Conservation (phyloP, 2,113 vertebrate species). For the Podiceps cristatus region DNA sequence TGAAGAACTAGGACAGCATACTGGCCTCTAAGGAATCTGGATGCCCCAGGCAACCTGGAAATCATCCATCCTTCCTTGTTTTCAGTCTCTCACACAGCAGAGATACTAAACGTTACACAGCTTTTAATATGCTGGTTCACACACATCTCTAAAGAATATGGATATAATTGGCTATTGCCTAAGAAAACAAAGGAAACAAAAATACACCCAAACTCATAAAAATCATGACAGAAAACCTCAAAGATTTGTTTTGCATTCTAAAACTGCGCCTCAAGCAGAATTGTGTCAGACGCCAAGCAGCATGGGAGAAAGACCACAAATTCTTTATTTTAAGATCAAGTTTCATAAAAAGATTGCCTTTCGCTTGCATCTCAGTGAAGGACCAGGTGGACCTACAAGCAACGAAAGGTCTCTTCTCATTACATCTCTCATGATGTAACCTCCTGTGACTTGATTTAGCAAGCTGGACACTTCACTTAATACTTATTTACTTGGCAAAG, state of each 20-base stretch:
- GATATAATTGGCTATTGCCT: neutral
- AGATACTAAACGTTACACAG: conserved; percentile 23
- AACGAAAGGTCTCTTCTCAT: neutral
- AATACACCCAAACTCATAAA: neutral
- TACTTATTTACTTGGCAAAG: neutral
- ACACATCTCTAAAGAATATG: neutral
- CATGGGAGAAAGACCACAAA: neutral
- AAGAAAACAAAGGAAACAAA: conserved; percentile 12
- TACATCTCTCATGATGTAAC: neutral
- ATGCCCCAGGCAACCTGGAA: conserved; percentile 42
- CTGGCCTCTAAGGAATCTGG: neutral
- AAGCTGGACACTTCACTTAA: neutral
- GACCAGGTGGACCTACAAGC: neutral
- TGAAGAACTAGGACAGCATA: conserved; percentile 29
- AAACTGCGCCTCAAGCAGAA: neutral
- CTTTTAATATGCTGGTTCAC: neutral
- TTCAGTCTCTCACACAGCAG: neutral
- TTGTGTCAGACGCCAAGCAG: neutral
- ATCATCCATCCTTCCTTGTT: conserved; percentile 31
- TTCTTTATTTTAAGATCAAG: neutral
- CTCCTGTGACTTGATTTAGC: neutral
- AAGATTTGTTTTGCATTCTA: conserved; percentile 24
- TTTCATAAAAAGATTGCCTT: neutral
- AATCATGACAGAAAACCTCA: neutral
- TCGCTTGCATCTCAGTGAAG: neutral